A percentile compares a stretch with the other conserved stretches of the same genome.
These are phyloP conservation scores for Melanotaenia parkinsoni DNA, from an alignment of 2,797 vertebrate species.

Conservation along the genomic window DNA sequence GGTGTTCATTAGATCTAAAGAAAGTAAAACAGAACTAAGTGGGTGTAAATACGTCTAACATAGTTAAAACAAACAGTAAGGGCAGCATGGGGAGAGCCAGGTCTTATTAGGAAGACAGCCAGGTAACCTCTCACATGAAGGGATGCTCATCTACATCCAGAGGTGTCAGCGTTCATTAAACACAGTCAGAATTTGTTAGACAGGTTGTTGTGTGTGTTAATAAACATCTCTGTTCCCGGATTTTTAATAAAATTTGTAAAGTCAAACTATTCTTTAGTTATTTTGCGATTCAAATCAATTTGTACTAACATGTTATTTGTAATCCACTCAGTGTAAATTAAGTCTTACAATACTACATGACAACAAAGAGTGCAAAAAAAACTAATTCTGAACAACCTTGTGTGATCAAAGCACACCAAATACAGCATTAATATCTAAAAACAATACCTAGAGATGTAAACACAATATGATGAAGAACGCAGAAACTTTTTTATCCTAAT, in stretches of 20 bases:
- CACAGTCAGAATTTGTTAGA: slow-evolving; percentile 9
- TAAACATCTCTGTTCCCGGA: slow-evolving; percentile 9
- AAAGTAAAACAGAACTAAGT: slow-evolving; percentile 24
- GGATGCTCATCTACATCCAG: slow-evolving; percentile 17
- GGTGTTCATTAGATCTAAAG: slow-evolving; percentile 33
- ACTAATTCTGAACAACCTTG: neutral
- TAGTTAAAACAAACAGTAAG: slow-evolving; percentile 29
- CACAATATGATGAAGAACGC: neutral
- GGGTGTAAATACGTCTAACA: slow-evolving; percentile 26
- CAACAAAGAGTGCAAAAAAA: neutral
- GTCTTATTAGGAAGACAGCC: neutral
- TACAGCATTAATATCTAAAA: neutral
- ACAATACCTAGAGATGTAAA: neutral
- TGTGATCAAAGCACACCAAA: neutral
- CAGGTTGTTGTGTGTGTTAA: neutral
- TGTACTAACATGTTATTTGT: neutral
- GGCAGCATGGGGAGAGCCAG: neutral
- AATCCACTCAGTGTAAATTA: neutral
- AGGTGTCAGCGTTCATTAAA: slow-evolving; percentile 40
- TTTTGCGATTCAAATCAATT: neutral
- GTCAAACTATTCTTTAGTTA: neutral
- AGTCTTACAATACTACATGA: neutral
- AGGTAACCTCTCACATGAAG: slow-evolving; percentile 24
- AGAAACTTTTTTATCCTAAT: neutral
- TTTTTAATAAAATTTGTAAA: slow-evolving; percentile 8